Evolutionary conservation across 53 echinoderm and acorn worm species (phyloP).

Genomic region (Actinopyga echinites): DNA sequence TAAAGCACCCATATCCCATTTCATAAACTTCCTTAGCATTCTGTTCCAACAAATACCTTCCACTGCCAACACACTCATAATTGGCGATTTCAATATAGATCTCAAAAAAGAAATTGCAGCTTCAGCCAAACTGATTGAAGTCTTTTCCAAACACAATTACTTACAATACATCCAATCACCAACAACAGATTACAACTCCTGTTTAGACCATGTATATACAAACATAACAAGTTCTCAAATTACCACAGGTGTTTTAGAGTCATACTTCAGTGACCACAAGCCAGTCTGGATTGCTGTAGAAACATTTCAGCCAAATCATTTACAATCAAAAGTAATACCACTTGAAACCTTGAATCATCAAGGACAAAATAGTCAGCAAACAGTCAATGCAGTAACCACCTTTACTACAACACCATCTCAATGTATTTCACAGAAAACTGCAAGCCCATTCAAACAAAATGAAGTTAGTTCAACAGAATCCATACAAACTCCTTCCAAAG

Average conservation of each 20-base stretch:
- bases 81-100: constrained; percentile 40
- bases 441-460: no score
- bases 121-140: not conserved
- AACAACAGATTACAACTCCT: not conserved
- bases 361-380: no score
- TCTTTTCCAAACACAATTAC: not conserved
- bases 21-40: not conserved
- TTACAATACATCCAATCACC: not conserved
- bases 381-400: no score
- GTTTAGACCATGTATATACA: not conserved
- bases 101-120: not conserved
- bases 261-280: constrained; percentile 22
- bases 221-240: constrained; percentile 1
- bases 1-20: not conserved
- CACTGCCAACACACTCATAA: not conserved
- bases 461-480: no score
- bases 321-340: no score
- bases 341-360: no score
- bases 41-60: not conserved
- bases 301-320: no score
- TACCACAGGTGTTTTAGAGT: not conserved
- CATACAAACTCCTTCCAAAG: no score
- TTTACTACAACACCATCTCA: no score
- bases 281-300: not conserved
- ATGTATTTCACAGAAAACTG: no score